phyloP scores from a whole-genome alignment of 2,113 vertebrate species.

The Vulpes vulpes region DNA sequence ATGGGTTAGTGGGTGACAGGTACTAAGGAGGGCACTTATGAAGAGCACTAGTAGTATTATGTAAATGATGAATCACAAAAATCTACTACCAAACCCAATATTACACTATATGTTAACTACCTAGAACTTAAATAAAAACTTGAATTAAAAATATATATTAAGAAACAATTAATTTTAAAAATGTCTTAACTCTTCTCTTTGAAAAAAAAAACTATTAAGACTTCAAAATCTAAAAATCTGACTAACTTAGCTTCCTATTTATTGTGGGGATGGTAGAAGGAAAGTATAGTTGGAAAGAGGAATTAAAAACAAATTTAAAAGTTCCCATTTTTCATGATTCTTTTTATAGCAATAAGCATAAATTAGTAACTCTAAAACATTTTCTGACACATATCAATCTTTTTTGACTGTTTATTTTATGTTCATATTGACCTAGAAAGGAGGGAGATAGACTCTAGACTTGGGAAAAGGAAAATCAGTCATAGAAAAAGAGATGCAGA shows the following conservation, averaged over 20 bases:
- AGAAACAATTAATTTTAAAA: neutral
- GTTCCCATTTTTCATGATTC: neutral
- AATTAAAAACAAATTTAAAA: neutral
- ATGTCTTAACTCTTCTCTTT: neutral
- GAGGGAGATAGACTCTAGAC: neutral
- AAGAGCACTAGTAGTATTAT: neutral
- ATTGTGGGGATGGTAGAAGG: neutral
- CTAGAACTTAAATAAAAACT: neutral
- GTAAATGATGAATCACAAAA: neutral
- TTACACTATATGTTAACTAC: neutral
- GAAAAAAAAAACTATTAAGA: neutral
- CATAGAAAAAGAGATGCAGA: neutral
- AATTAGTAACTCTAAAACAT: neutral
- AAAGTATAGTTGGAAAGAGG: neutral
- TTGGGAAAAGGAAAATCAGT: neutral
- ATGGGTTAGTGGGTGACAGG: neutral
- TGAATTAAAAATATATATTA: neutral
- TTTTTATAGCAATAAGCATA: neutral
- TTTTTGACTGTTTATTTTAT: neutral
- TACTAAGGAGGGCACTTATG: neutral
- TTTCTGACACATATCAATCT: neutral
- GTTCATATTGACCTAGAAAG: neutral
- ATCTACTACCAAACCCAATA: neutral
- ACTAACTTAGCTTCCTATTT: neutral
- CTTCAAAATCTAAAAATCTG: neutral